phyloP scores from a whole-genome alignment of 2,113 vertebrate species.

The Lepus americanus region DNA sequence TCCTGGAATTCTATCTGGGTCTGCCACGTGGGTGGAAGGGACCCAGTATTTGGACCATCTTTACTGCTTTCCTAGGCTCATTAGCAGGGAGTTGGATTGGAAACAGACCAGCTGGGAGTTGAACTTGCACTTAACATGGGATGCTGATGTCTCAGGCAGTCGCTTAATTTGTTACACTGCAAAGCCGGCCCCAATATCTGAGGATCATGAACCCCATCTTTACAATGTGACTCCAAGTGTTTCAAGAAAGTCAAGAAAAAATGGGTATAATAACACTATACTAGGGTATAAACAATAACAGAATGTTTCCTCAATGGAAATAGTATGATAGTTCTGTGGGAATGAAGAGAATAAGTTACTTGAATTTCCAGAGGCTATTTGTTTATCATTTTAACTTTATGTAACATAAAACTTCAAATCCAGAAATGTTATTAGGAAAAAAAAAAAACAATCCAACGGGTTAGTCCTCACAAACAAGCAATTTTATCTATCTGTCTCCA shows the following conservation, averaged over 20 bases:
- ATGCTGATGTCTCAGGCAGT: no score
- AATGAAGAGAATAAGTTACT: not conserved
- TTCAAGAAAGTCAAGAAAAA: not conserved
- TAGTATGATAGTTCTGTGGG: not conserved
- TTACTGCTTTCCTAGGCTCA: no score
- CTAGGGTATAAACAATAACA: not conserved
- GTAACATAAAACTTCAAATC: not conserved
- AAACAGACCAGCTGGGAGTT: no score
- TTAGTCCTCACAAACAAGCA: not conserved
- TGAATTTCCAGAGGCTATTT: not conserved
- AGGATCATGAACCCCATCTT: not conserved
- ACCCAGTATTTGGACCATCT: no score
- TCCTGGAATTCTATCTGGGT: no score
- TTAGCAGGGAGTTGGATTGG: no score
- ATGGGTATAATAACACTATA: not conserved
- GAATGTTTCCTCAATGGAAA: not conserved
- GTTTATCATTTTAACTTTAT: not conserved
- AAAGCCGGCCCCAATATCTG: no score
- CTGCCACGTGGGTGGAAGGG: no score
- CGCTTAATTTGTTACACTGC: no score
- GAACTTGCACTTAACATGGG: no score
- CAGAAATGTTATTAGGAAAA: not conserved
- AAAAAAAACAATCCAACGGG: not conserved
- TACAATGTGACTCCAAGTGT: not conserved
- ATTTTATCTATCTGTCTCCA: not conserved